phyloP scores from a whole-genome alignment of 2,113 vertebrate genomes.

The Otis tarda region DNA sequence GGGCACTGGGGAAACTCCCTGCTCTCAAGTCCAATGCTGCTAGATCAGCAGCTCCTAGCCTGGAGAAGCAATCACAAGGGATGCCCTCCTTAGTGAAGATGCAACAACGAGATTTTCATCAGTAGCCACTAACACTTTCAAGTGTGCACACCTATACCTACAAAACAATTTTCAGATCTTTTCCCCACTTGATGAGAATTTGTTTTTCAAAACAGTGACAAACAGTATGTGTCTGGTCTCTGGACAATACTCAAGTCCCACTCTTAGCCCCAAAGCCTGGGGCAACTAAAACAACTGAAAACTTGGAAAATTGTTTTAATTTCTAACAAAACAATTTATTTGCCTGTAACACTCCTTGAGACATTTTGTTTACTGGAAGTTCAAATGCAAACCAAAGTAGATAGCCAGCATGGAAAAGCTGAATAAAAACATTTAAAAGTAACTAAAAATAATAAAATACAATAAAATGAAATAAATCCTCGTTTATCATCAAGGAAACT shows the following conservation, averaged over 20 bases:
- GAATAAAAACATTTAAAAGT: not conserved
- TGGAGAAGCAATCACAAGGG: not conserved
- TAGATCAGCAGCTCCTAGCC: not conserved
- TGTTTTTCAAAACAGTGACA: not conserved
- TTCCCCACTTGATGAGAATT: not conserved
- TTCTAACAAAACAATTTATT: not conserved
- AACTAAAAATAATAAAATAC: not conserved
- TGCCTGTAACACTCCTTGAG: not conserved
- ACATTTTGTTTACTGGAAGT: not conserved
- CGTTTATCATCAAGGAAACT: not conserved
- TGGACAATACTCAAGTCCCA: not conserved
- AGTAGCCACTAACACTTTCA: rapidly evolving
- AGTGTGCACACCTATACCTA: not conserved
- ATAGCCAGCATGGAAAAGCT: not conserved
- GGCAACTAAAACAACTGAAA: not conserved
- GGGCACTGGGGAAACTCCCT: not conserved
- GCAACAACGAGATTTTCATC: not conserved
- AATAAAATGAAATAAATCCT: not conserved
- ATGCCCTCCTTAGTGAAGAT: not conserved
- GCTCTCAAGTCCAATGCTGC: not conserved
- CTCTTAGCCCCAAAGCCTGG: not conserved
- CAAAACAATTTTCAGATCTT: not conserved
- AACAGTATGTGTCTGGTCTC: not conserved
- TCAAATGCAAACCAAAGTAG: not conserved
- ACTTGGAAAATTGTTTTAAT: not conserved